Percentiles rank a stretch among this genome's conserved stretches.
Evolutionary conservation across 2,797 vertebrate species (phyloP).

Genomic region (Hypotaenidia philippensis): DNA sequence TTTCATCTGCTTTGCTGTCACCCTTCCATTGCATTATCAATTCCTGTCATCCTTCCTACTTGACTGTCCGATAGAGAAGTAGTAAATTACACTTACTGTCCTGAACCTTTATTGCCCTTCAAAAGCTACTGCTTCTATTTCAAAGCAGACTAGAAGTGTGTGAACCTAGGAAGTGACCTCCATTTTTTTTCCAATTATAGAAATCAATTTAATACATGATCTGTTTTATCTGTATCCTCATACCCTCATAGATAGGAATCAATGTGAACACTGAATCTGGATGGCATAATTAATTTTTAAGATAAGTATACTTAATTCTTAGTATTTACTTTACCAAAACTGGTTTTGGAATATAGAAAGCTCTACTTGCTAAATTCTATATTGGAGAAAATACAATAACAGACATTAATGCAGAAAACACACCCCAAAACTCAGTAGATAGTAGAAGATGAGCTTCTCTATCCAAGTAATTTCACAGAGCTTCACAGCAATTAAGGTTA

Average conservation of each 20-base stretch:
- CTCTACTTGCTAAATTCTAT: not conserved
- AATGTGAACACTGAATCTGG: not conserved
- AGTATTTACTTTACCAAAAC: not conserved
- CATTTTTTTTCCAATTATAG: fast-evolving
- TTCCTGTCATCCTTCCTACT: not conserved
- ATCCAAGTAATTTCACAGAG: not conserved
- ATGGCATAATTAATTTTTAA: not conserved
- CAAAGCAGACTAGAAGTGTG: not conserved
- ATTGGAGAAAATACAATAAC: not conserved
- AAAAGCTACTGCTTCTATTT: not conserved
- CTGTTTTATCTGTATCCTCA: not conserved
- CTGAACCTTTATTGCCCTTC: not conserved
- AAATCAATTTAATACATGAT: not conserved
- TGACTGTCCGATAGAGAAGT: not conserved
- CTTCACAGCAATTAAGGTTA: not conserved
- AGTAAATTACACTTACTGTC: not conserved
- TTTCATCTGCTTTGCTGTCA: not conserved
- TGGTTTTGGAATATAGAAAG: not conserved
- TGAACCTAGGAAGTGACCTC: not conserved
- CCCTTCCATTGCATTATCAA: not conserved
- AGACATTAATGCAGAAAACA: not conserved
- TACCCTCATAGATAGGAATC: not conserved
- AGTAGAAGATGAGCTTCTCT: not conserved
- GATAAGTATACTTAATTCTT: not conserved
- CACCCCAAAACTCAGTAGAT: not conserved